Evolutionary conservation across 2,113 vertebrate species (phyloP), one percentile per base, ranked within the genome.

Genomic region (Rafetus swinhoei): DNA sequence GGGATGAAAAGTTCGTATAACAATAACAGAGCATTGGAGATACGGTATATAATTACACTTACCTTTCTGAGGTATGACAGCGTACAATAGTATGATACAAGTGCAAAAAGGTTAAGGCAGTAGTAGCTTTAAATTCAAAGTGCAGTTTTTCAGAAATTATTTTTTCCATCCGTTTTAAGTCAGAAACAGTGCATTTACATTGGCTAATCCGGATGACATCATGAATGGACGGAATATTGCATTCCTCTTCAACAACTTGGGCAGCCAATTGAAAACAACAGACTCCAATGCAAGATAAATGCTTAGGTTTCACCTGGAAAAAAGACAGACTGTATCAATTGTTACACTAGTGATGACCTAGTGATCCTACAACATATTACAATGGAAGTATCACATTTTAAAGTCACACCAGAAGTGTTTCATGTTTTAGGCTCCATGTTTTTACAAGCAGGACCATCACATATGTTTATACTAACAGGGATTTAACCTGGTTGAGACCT

Each of bases 21-120:
- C 19, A 22, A 3, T 0, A n/a, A 6, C 0, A 87, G 9, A 13
- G 2, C 27, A 22, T 4, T 62, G 27, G 1, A 11, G 15, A 4
- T 0, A 0, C 0, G 1, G 24, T 32, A 18, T 12, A 39, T 54
- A 84, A 84, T 62, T 22, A 5, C n/a, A 74, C 98, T 97, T 94
- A 99, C 99, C 99, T 98, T 97, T 99, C 98, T 84, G 98, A 98
- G 97, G 97, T 98, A 98, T 99, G 99, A 54, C 97, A 98, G 77
- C 98, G 97, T 85, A 98, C 87, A 60, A 99, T 98, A 93, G 98
- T 95, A 93, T 99, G 99, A 98, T 99, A 99, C 95, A 99, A 97
- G 98, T 99, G 99, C 98, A 99, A 98, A 96, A 99, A 99, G 89
- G 99, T 99, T 98, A 99, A 99, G 98, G 99, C 99, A 93, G 99